phyloP scores from a whole-genome alignment of 2,888 invertebrate species.

The Erpobdella octoculata region DNA sequence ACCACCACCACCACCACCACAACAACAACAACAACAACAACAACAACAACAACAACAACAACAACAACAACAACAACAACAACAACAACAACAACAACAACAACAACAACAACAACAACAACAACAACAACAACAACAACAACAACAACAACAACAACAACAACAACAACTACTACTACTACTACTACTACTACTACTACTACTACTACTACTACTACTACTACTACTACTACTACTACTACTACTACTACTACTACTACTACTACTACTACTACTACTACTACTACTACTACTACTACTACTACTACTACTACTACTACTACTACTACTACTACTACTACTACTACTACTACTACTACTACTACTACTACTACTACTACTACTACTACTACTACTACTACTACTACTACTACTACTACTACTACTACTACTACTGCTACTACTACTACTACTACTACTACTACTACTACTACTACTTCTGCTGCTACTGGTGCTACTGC shows the following conservation, averaged over 20 bases:
- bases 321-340: conserved; percentile 15
- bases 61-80: too few relatives aligned
- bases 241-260: conserved; percentile 23
- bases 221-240: conserved; percentile 21
- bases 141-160: too few relatives aligned
- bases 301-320: conserved; percentile 14
- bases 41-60: too few relatives aligned
- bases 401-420: neutral
- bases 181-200: conserved; percentile 15
- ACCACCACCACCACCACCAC: too few relatives aligned
- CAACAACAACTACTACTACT: too few relatives aligned
- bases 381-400: conserved; percentile 22
- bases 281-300: conserved; percentile 13
- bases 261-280: conserved; percentile 17
- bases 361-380: conserved; percentile 22
- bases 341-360: conserved; percentile 22
- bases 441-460: neutral
- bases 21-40: too few relatives aligned
- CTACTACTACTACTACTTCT: too few relatives aligned
- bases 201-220: conserved; percentile 22
- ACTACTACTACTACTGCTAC: neutral
- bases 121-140: too few relatives aligned
- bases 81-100: too few relatives aligned
- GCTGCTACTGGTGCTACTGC: neutral
- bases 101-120: too few relatives aligned